These are phyloP conservation scores for Gasterosteus nipponicus DNA, from an alignment of 2,113 vertebrate genomes.

Conservation along the genomic window DNA sequence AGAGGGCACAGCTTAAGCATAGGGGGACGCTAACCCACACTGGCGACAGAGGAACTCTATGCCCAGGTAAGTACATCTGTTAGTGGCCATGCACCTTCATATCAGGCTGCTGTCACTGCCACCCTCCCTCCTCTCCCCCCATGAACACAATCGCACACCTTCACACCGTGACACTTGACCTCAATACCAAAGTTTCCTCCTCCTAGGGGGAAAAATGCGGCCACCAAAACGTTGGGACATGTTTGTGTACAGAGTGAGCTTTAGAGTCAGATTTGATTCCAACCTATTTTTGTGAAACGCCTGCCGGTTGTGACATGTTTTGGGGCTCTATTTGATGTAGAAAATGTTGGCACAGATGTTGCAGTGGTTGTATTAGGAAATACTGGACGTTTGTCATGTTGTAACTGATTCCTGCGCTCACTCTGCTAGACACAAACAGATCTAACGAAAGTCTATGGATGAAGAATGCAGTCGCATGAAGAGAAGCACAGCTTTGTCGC, in stretches of 20 bases:
- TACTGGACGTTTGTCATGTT: background rate
- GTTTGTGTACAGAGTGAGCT: background rate
- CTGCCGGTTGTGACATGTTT: background rate
- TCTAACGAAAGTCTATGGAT: background rate
- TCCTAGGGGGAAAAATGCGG: background rate
- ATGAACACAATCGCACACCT: background rate
- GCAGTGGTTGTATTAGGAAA: constrained; percentile 14
- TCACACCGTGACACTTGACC: background rate
- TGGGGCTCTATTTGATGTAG: background rate
- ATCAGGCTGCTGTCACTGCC: background rate
- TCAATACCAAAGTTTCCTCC: background rate
- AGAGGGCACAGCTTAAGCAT: background rate
- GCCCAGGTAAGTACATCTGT: background rate
- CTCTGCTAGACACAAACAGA: background rate
- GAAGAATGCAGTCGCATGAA: background rate
- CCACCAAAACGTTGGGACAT: background rate
- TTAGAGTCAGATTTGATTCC: background rate
- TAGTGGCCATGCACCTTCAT: background rate
- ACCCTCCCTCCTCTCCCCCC: background rate
- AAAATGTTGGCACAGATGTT: constrained; percentile 6
- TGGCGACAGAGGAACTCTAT: background rate
- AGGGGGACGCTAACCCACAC: background rate
- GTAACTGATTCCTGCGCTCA: background rate
- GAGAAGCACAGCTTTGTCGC: background rate
- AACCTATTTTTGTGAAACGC: constrained; percentile 17